Conservation (phyloP, 2,888 invertebrate genomes). For the Chalcosyrphus nemorum region DNA sequence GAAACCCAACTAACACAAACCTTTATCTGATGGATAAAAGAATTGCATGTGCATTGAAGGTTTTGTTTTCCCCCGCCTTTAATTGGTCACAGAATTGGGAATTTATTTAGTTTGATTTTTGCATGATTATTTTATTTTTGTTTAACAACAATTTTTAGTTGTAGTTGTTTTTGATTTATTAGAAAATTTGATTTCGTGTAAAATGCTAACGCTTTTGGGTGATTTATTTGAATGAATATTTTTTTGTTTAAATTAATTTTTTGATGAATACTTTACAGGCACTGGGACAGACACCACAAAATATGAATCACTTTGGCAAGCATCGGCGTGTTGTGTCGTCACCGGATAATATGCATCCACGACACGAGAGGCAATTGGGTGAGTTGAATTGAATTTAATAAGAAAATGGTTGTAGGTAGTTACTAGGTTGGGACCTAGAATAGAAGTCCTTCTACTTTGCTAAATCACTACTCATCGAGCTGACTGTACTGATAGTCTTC, state of each 20-base stretch:
- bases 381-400: no score
- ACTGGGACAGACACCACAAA: constrained; percentile 80
- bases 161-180: constrained; percentile 33
- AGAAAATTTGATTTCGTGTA: constrained; percentile 14
- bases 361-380: constrained; percentile 78
- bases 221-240: constrained; percentile 3
- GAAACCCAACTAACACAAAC: constrained; percentile 34
- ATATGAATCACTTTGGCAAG: constrained; percentile 79
- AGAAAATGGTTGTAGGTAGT: no score
- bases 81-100: constrained; percentile 30
- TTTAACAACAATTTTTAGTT: constrained; percentile 35
- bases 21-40: constrained; percentile 29
- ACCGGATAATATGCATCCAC: constrained; percentile 81
- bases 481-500: no score
- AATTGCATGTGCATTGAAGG: constrained; percentile 46
- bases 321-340: constrained; percentile 82
- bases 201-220: constrained; percentile 46
- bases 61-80: background rate
- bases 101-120: constrained; percentile 31
- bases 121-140: constrained; percentile 30
- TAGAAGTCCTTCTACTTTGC: no score
- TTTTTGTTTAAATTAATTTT: background rate
- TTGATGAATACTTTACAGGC: constrained; percentile 76
- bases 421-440: no score
- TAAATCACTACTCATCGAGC: no score